Conservation (phyloP, 1,140 invertebrate genomes). For the Chironomus tepperi region DNA sequence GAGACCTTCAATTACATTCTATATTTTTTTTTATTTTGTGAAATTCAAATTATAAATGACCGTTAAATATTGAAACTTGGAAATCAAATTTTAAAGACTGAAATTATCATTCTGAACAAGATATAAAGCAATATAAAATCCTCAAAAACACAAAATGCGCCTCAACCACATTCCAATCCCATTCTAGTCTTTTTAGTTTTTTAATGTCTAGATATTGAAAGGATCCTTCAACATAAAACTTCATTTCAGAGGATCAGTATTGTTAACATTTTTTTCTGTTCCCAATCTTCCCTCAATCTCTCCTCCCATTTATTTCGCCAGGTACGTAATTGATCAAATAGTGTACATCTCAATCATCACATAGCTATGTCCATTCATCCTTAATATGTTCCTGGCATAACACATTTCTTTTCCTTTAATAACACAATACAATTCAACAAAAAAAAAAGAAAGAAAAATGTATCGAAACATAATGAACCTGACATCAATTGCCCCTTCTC, state of each 20-base stretch:
- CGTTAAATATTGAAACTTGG: too few relatives aligned
- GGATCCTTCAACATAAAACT: conserved; percentile 11
- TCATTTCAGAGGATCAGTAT: background rate
- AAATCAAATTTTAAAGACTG: too few relatives aligned
- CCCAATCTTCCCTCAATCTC: background rate
- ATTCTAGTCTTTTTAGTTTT: too few relatives aligned
- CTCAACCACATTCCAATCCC: too few relatives aligned
- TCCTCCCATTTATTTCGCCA: background rate
- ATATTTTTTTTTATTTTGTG: too few relatives aligned
- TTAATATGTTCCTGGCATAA: background rate
- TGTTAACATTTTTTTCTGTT: background rate
- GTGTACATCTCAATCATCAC: conserved; percentile 15
- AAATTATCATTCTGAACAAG: too few relatives aligned
- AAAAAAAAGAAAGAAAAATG: background rate
- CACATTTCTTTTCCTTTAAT: background rate
- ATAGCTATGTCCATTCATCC: background rate
- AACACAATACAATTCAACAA: conserved; percentile 5
- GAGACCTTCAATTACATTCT: too few relatives aligned
- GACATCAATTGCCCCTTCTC: conserved; percentile 22
- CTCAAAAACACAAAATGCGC: too few relatives aligned
- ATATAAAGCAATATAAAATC: too few relatives aligned
- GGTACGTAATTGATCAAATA: background rate
- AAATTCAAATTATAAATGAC: too few relatives aligned
- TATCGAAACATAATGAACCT: conserved; percentile 15
- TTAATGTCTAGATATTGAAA: background rate